These are phyloP conservation scores for Oncorhynchus mykiss DNA, from an alignment of 2,113 vertebrate species.

Conservation along the genomic window DNA sequence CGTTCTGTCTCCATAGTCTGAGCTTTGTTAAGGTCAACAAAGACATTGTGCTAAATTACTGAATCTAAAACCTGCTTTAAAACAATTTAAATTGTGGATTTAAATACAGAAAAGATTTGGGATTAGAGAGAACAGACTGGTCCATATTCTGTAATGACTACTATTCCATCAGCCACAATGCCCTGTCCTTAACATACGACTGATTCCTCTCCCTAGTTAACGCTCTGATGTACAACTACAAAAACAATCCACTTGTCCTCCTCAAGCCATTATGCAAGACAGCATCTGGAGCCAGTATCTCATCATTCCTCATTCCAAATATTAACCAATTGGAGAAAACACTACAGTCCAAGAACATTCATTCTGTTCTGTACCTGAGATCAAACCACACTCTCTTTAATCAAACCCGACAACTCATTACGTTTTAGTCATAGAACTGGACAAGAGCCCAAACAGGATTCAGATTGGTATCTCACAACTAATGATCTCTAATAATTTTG, in stretches of 20 bases:
- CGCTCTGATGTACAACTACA: conserved; percentile 23
- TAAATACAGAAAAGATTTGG: conserved; percentile 49
- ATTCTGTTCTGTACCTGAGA: neutral
- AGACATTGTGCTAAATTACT: too few relatives aligned
- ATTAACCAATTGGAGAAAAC: conserved; percentile 22
- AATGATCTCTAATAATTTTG: conserved; percentile 3
- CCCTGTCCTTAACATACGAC: conserved; percentile 39
- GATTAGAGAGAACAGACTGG: conserved; percentile 49
- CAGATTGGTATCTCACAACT: conserved; percentile 19
- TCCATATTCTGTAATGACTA: conserved; percentile 54
- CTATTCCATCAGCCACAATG: conserved; percentile 47
- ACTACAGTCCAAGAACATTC: conserved; percentile 21
- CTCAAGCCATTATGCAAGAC: too few relatives aligned
- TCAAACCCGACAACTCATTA: neutral
- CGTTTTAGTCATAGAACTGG: neutral
- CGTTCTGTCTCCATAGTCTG: conserved; percentile 27
- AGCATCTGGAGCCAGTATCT: conserved; percentile 30
- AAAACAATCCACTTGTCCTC: conserved; percentile 40
- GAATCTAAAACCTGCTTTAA: conserved; percentile 42
- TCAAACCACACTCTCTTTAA: neutral
- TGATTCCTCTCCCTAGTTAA: conserved; percentile 18
- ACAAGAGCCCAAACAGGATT: conserved; percentile 1
- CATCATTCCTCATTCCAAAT: conserved; percentile 31
- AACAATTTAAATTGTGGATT: conserved; percentile 60
- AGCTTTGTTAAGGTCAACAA: conserved; percentile 50